A percentile compares a stretch with the other conserved stretches of the same genome.
phyloP scores from a whole-genome alignment of 2,888 invertebrate species.

The Drosophila niveifrons region DNA sequence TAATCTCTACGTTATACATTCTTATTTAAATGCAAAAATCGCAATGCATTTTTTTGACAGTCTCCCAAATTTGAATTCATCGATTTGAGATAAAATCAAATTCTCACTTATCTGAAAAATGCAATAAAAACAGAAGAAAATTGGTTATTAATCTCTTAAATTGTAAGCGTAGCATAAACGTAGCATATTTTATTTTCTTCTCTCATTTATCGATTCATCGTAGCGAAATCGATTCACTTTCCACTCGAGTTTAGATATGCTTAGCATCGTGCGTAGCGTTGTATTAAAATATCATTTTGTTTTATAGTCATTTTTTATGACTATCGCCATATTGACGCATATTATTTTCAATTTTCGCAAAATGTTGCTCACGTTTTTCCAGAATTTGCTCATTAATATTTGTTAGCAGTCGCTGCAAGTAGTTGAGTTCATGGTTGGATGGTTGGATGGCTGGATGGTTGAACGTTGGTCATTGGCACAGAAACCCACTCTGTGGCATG shows the following conservation, averaged over 20 bases:
- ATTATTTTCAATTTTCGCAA: conserved; percentile 67
- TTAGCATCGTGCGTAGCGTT: not conserved
- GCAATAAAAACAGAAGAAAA: too few species aligned
- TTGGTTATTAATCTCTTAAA: too few species aligned
- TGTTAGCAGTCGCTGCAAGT: conserved; percentile 54
- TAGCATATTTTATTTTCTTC: not conserved
- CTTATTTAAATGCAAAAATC: too few species aligned
- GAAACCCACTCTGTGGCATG: conserved; percentile 52
- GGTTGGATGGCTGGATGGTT: conserved; percentile 10
- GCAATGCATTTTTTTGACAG: too few species aligned
- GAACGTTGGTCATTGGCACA: conserved; percentile 59
- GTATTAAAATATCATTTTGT: conserved; percentile 27
- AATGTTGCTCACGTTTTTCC: conserved; percentile 79
- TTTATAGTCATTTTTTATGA: conserved; percentile 36
- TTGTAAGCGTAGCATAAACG: not conserved
- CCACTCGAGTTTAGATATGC: not conserved
- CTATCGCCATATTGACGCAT: conserved; percentile 37
- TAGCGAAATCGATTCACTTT: not conserved
- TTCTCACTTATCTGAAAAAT: too few species aligned
- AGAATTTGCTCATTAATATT: conserved; percentile 83
- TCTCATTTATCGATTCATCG: not conserved
- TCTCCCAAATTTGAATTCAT: too few species aligned
- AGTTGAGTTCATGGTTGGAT: not conserved
- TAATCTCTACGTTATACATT: too few species aligned
- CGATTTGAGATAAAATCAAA: too few species aligned